phyloP scores from a whole-genome alignment of 2,888 invertebrate species.

The Ophion ventricosus region DNA sequence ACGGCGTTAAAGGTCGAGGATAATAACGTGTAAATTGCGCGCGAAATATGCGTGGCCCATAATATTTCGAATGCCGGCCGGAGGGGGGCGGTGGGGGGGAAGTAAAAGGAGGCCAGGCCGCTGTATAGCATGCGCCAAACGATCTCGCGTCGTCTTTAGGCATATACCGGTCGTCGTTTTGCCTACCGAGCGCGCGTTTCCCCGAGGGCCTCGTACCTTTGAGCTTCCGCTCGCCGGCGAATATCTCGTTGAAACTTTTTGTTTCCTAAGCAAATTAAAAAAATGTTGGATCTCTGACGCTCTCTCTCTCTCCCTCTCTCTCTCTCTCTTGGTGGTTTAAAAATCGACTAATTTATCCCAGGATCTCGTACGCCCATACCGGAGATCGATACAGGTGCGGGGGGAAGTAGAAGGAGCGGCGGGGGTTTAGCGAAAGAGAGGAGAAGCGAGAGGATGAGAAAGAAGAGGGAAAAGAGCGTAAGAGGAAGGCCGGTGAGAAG shows the following conservation, averaged over 20 bases:
- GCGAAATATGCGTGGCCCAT: constrained; percentile 39
- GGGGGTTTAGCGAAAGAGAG: neutral
- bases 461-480: constrained; percentile 22
- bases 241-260: too few relatives aligned
- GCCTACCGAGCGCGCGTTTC: too few relatives aligned
- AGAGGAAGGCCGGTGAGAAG: constrained; percentile 24
- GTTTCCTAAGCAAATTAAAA: too few relatives aligned
- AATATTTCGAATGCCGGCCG: neutral
- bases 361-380: constrained; percentile 6
- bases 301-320: too few relatives aligned
- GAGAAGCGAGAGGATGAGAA: neutral
- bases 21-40: constrained; percentile 55
- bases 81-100: neutral
- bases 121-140: too few relatives aligned
- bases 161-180: too few relatives aligned
- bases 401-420: neutral
- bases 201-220: too few relatives aligned
- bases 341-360: neutral
- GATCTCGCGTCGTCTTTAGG: too few relatives aligned
- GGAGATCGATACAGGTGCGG: neutral
- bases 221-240: too few relatives aligned
- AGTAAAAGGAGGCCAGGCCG: constrained; percentile 3
- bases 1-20: constrained; percentile 48
- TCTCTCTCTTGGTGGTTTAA: too few relatives aligned
- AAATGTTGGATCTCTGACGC: too few relatives aligned